Conservation (phyloP, 2,888 invertebrate species). For the Aelia acuminata region DNA sequence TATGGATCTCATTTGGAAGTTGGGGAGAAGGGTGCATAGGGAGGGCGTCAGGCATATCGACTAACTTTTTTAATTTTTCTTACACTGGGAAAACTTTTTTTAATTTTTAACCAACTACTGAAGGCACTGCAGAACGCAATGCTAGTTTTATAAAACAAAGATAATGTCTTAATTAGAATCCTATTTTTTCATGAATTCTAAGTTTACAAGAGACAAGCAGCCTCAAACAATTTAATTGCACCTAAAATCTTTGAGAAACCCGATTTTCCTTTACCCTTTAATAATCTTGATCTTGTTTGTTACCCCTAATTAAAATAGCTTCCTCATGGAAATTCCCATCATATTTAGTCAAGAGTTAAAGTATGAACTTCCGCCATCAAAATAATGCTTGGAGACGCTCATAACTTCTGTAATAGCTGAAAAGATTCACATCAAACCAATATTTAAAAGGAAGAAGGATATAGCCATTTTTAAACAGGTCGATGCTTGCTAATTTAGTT, state of each 20-base stretch:
- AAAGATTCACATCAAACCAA: too few relatives aligned
- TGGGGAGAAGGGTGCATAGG: background rate
- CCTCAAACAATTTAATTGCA: background rate
- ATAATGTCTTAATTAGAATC: background rate
- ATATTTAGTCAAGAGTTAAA: too few relatives aligned
- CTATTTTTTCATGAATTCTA: background rate
- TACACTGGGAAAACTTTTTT: background rate
- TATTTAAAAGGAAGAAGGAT: too few relatives aligned
- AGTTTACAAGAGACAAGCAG: background rate
- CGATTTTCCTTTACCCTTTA: too few relatives aligned
- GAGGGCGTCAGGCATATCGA: background rate
- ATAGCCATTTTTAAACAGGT: too few relatives aligned
- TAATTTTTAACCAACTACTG: conserved; percentile 11
- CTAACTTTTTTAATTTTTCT: conserved; percentile 10
- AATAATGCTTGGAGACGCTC: too few relatives aligned
- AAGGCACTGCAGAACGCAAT: background rate
- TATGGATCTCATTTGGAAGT: background rate
- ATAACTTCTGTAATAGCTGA: too few relatives aligned
- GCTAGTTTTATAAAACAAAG: background rate
- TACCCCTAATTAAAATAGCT: too few relatives aligned
- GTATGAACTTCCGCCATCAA: too few relatives aligned
- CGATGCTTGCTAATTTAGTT: too few relatives aligned
- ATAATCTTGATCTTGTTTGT: too few relatives aligned
- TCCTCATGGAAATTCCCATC: too few relatives aligned
- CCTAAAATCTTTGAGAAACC: background rate